Evolutionary conservation across 2,113 vertebrate genomes (phyloP), one percentile per base, ranked within the genome.

Genomic region (Damaliscus lunatus): DNA sequence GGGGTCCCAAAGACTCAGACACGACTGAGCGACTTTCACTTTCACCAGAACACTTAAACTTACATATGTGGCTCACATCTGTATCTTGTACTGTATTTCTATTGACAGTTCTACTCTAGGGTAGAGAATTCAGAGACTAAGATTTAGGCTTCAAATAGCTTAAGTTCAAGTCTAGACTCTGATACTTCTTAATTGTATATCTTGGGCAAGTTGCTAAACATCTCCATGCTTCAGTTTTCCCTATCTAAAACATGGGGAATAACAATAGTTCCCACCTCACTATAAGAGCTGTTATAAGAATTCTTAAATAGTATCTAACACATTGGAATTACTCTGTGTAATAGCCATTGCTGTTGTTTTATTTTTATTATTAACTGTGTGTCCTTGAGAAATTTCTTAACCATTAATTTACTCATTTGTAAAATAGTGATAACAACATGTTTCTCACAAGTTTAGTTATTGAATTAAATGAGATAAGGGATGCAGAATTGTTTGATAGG

Each of bases 381-480:
- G 43, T 90, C 60, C 57, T 91, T 55, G 17, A 97, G 86, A 77
- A 82, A 62, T 62, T 97, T 74, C 62, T 96, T 97, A 89, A 62
- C 71, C n/a, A 48, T 67, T 46, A 64, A 88, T 87, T 92, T 88
- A 85, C 11, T 95, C 67, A 84, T 57, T 36, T 48, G 27, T 97
- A 85, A 95, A 94, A 57, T 29, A 46, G 40, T 60, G 67, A 82
- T 64, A 88, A 91, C 36, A 84, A 57, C 55, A n/a, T 87, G 60
- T 48, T 52, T 31, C 6, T 77, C 43, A 40, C 25, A n/a, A 94
- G 59, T 29, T 62, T 67, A 40, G n/a, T 78, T 90, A 48, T 84
- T 94, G 59, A 94, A 48, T 88, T 91, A 62, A 60, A 46, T 60
- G 81, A 90, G 33, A n/a, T n/a, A 90, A 74, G 13, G 71, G 55